Evolutionary conservation across 2,888 invertebrate genomes (phyloP).

Genomic region (Rutpela maculata): DNA sequence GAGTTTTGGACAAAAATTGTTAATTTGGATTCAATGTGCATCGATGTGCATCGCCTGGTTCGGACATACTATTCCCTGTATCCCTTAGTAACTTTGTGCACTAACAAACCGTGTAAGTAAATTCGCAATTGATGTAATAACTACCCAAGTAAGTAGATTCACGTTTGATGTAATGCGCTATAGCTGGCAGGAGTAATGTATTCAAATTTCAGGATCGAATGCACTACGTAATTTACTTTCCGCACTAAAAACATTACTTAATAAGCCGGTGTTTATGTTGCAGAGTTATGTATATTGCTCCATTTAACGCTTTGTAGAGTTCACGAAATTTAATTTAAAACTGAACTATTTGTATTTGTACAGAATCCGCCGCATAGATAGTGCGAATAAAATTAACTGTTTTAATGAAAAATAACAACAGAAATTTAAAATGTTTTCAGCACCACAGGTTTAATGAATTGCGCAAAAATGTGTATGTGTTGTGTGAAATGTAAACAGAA

Average conservation of each 20-base stretch:
- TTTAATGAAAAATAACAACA: neutral
- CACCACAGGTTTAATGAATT: neutral
- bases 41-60: neutral
- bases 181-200: neutral
- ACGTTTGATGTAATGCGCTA: neutral
- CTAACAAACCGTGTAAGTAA: no score
- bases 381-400: neutral
- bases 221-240: neutral
- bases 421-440: neutral
- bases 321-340: constrained; percentile 1
- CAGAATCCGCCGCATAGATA: neutral
- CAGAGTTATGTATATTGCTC: neutral
- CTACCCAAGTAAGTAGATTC: neutral
- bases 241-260: neutral
- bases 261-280: constrained; percentile 2
- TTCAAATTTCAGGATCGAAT: constrained; percentile 1
- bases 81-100: no score
- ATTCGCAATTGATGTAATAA: no score
- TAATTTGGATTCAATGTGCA: no score
- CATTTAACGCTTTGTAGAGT: neutral
- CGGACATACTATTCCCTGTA: neutral
- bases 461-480: neutral
- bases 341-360: neutral
- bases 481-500: no score
- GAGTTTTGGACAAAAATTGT: no score